Evolutionary conservation across 2,797 vertebrate species (phyloP).

Genomic region (Tokudaia tokunoshimensis): DNA sequence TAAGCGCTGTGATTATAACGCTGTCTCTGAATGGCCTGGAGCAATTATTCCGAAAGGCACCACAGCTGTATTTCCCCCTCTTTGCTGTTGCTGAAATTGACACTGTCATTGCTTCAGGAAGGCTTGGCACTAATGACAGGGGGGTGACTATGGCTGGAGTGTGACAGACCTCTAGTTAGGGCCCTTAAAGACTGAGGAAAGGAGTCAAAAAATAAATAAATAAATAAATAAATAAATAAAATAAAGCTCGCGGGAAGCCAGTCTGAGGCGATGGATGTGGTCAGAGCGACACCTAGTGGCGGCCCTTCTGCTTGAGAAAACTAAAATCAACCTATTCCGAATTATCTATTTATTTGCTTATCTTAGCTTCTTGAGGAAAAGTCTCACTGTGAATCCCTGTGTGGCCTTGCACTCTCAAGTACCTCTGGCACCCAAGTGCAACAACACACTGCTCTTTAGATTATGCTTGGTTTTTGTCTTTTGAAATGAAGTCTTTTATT

Average conservation of each 20-base stretch:
- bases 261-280: neutral
- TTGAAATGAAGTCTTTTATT: neutral
- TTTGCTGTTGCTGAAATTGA: constrained; percentile 76
- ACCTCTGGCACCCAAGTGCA: neutral
- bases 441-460: neutral
- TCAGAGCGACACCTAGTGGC: constrained; percentile 80
- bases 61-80: constrained; percentile 79
- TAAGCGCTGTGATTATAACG: constrained; percentile 64
- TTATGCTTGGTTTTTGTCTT: neutral
- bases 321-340: rapidly evolving
- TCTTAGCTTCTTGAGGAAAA: neutral
- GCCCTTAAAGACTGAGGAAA: constrained; percentile 12
- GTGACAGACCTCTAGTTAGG: constrained; percentile 79
- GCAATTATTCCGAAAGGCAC: constrained; percentile 79
- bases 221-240: neutral
- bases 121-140: constrained; percentile 80
- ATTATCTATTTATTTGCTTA: neutral
- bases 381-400: neutral
- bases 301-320: neutral
- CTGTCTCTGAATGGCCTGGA: constrained; percentile 70
- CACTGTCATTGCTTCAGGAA: constrained; percentile 79
- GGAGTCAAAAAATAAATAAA: neutral
- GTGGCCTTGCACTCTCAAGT: neutral
- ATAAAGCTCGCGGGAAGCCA: neutral
- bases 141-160: constrained; percentile 74